Evolutionary conservation across 2,888 invertebrate species (phyloP).

Genomic region (Plemyria rubiginata): DNA sequence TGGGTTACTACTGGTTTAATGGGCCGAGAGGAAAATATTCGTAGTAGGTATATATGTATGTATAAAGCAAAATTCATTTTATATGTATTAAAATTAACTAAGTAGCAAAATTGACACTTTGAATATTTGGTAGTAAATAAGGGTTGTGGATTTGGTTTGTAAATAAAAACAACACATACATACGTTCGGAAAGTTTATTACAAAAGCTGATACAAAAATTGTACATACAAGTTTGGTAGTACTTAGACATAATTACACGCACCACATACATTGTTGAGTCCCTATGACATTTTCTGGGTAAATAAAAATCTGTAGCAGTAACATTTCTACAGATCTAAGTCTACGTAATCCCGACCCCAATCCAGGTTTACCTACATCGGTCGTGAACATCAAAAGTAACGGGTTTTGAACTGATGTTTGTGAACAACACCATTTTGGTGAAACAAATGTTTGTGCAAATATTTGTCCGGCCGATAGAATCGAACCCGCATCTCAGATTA

Average conservation of each 20-base stretch:
- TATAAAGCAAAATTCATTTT: too few relatives aligned
- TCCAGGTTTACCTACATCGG: too few relatives aligned
- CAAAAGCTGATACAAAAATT: slow-evolving; percentile 79
- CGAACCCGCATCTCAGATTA: too few relatives aligned
- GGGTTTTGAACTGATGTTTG: too few relatives aligned
- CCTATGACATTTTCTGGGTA: slow-evolving; percentile 8
- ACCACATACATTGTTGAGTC: slow-evolving; percentile 2
- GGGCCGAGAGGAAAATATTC: slow-evolving; percentile 56
- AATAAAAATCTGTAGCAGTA: background rate
- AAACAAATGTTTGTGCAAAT: too few relatives aligned
- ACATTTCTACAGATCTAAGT: background rate
- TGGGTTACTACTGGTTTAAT: slow-evolving; percentile 66
- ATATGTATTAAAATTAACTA: too few relatives aligned
- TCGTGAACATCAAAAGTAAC: too few relatives aligned
- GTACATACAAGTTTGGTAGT: slow-evolving; percentile 33
- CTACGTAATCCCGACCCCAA: too few relatives aligned
- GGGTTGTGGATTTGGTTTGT: background rate
- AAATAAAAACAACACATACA: slow-evolving; percentile 39
- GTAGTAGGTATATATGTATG: background rate
- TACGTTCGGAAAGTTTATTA: slow-evolving; percentile 78
- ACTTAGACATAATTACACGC: slow-evolving; percentile 14
- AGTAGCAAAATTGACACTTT: too few relatives aligned
- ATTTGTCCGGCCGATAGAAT: too few relatives aligned
- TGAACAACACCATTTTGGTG: too few relatives aligned
- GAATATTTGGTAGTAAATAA: too few relatives aligned